These are phyloP conservation scores for Gallinago undulata DNA, from an alignment of 2,113 vertebrate genomes.

Conservation along the genomic window DNA sequence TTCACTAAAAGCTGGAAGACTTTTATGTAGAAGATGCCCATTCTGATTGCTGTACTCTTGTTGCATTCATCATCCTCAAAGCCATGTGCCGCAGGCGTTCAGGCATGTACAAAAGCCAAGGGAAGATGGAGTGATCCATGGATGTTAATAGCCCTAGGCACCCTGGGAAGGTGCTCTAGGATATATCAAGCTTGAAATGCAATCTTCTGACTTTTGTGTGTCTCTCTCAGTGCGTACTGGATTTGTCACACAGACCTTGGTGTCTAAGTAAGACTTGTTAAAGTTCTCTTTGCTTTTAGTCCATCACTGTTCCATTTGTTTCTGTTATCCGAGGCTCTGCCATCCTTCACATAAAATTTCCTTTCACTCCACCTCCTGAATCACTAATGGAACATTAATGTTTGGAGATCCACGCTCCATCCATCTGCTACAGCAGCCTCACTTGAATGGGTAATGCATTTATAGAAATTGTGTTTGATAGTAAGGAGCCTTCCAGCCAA, in stretches of 20 bases:
- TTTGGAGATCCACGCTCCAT: constrained; percentile 50
- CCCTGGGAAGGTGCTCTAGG: constrained; percentile 47
- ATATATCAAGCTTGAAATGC: constrained; percentile 64
- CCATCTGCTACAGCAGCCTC: constrained; percentile 66
- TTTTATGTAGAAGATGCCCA: constrained; percentile 70
- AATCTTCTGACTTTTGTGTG: constrained; percentile 63
- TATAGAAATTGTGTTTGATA: constrained; percentile 63
- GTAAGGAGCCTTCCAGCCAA: constrained; percentile 70
- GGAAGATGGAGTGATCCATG: constrained; percentile 65
- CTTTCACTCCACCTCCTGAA: constrained; percentile 66
- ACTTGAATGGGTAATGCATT: constrained; percentile 66
- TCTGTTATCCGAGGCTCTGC: constrained; percentile 57
- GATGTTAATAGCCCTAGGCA: constrained; percentile 69
- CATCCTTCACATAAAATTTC: constrained; percentile 63
- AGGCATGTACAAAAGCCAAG: constrained; percentile 71
- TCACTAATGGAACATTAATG: constrained; percentile 67
- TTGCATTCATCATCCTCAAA: constrained; percentile 71
- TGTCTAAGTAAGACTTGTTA: constrained; percentile 71
- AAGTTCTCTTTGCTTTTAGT: constrained; percentile 72
- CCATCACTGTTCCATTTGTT: constrained; percentile 72
- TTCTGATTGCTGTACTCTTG: constrained; percentile 67
- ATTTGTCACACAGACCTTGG: constrained; percentile 73
- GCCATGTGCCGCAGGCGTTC: constrained; percentile 74
- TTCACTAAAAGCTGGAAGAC: constrained; percentile 76
- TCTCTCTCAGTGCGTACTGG: constrained; percentile 56